These are phyloP conservation scores for Mimas tiliae DNA, from an alignment of 2,888 invertebrate species.

Conservation along the genomic window DNA sequence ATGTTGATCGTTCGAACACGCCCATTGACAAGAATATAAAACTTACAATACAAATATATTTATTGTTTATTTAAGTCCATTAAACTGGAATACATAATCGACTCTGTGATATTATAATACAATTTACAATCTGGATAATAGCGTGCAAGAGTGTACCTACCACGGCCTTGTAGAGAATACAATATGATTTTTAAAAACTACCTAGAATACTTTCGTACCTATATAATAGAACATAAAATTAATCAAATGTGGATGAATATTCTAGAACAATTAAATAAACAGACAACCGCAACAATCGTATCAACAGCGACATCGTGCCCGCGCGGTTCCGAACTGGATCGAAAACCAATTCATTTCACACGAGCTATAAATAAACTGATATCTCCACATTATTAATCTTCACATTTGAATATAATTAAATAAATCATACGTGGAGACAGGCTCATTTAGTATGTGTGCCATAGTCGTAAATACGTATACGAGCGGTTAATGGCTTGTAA, in stretches of 20 bases:
- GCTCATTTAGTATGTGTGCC: constrained; percentile 25
- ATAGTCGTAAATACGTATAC: constrained; percentile 23
- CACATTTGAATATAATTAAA: constrained; percentile 28
- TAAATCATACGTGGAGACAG: constrained; percentile 29
- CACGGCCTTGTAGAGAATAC: too few species aligned
- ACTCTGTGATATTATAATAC: too few species aligned
- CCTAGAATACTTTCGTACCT: too few species aligned
- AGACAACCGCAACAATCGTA: not conserved
- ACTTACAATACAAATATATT: too few species aligned
- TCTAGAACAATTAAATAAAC: not conserved
- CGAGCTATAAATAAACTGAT: constrained; percentile 28
- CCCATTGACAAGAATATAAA: too few species aligned
- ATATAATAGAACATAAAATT: too few species aligned
- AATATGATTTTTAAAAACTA: too few species aligned
- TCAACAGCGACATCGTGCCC: not conserved
- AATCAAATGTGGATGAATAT: not conserved
- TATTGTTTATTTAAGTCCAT: too few species aligned
- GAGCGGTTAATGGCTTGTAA: constrained; percentile 26
- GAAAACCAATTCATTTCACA: constrained; percentile 25
- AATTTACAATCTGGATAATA: too few species aligned
- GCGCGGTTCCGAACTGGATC: constrained; percentile 2
- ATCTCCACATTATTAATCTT: constrained; percentile 23
- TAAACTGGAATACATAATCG: too few species aligned
- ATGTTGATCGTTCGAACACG: too few species aligned
- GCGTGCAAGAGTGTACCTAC: too few species aligned